A percentile compares a stretch with the other conserved stretches of the same genome.
Evolutionary conservation across 2,888 invertebrate genomes (phyloP).

Genomic region (Scrobipalpa costella): DNA sequence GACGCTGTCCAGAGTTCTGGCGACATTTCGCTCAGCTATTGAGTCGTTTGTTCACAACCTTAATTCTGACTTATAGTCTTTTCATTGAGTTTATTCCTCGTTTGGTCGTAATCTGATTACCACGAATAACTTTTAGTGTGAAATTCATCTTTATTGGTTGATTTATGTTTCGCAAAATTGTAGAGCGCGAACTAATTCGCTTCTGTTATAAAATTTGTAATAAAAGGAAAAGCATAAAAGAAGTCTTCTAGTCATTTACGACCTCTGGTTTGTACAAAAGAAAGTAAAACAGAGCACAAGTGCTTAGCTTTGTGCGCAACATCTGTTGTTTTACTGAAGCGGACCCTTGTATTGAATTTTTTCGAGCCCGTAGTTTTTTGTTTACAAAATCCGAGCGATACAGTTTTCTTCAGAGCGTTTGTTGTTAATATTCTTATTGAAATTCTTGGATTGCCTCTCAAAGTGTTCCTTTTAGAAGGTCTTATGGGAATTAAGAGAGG

Average conservation of each 20-base stretch:
- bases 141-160: slow-evolving; percentile 25
- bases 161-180: slow-evolving; percentile 23
- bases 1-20: slow-evolving; percentile 53
- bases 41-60: slow-evolving; percentile 30
- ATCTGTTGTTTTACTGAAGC: slow-evolving; percentile 42
- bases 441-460: slow-evolving; percentile 66
- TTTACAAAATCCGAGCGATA: slow-evolving; percentile 65
- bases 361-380: slow-evolving; percentile 52
- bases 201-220: slow-evolving; percentile 5
- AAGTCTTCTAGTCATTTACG: slow-evolving; percentile 22
- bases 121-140: slow-evolving; percentile 23
- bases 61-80: slow-evolving; percentile 51
- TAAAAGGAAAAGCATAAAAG: slow-evolving; percentile 21
- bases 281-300: slow-evolving; percentile 34
- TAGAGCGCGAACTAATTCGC: background rate
- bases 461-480: slow-evolving; percentile 61
- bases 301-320: slow-evolving; percentile 34
- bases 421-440: slow-evolving; percentile 59
- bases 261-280: slow-evolving; percentile 30
- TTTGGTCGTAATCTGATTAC: slow-evolving; percentile 31
- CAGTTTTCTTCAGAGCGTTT: slow-evolving; percentile 52
- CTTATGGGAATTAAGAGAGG: slow-evolving; percentile 66
- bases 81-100: slow-evolving; percentile 45
- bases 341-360: slow-evolving; percentile 31
- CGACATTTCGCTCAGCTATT: slow-evolving; percentile 32